Evolutionary conservation across 1,140 invertebrate genomes (phyloP), one percentile per base, ranked within the genome.

Genomic region (Akabosia matsudoensis): DNA sequence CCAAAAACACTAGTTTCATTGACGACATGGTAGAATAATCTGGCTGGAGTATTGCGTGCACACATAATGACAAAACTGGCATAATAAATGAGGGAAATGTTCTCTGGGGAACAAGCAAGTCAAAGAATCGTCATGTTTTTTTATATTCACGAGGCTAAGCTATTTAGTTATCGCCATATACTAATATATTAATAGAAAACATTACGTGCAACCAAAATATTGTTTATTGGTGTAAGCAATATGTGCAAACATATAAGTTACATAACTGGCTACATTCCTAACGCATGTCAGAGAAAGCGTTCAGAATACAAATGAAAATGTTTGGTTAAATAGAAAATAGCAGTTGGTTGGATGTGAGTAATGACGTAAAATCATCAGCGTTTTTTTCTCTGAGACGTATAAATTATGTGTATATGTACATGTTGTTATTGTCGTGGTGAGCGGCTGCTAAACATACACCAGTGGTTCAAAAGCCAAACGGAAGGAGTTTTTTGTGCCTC

Each of bases 261-360:
- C n/a, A n/a, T n/a, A n/a, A n/a, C n/a, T n/a, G n/a, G n/a, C n/a
- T n/a, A 56, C 54, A 56, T 56, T 56, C 54, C n/a, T 56, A 3
- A 56, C 13, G 24, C 31, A 10, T 67, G 61, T 67, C 22, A n/a
- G 61, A n/a, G n/a, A 67, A 67, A 30, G 61, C 14, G 10, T 67
- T 30, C 31, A 30, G 61, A 67, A 67, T 67, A 67, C 61, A 67
- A 67, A 67, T 67, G 54, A 67, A 67, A 7, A n/a, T n/a, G n/a
- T n/a, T n/a, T n/a, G n/a, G n/a, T n/a, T n/a, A n/a, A 67, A 28
- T 13, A 24, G 54, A 30, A 67, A 31, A 31, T 67, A 67, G n/a
- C 31, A 28, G n/a, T 67, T n/a, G n/a, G n/a, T n/a, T n/a, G n/a
- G n/a, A n/a, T n/a, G n/a, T n/a, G n/a, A n/a, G n/a, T n/a, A n/a